These are phyloP conservation scores for Xyrichtys novacula DNA, from an alignment of 2,797 vertebrate genomes.

Conservation along the genomic window DNA sequence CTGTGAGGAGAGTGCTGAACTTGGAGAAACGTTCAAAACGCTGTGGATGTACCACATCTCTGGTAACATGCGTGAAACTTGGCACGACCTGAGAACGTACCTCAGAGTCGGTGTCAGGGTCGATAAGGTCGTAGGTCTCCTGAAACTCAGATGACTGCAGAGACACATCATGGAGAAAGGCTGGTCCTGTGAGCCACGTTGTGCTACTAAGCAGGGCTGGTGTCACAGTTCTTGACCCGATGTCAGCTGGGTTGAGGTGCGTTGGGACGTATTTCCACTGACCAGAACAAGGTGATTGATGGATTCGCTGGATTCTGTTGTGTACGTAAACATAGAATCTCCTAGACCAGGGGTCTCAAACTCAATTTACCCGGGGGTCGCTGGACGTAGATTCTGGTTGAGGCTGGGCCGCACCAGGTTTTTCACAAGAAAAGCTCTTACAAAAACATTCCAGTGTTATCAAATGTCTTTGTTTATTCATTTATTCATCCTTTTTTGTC, in stretches of 20 bases:
- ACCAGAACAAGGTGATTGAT: background rate
- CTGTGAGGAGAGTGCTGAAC: no score
- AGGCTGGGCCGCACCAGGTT: no score
- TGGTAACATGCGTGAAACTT: background rate
- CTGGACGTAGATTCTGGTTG: no score
- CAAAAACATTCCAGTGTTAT: no score
- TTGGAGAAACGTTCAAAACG: no score
- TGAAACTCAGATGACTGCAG: background rate
- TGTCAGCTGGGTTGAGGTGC: background rate
- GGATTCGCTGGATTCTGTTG: background rate
- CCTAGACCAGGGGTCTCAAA: no score
- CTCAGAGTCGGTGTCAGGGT: background rate
- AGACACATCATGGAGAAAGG: background rate
- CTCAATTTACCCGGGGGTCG: no score
- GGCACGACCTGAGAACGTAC: background rate
- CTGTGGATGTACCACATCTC: background rate
- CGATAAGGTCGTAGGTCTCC: background rate
- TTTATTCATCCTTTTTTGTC: no score
- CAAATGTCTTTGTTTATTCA: no score
- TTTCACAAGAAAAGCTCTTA: no score
- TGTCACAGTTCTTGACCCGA: background rate
- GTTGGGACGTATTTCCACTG: background rate
- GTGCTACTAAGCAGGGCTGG: background rate
- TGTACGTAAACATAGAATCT: background rate
- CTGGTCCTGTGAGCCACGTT: background rate